Conservation (phyloP, 2,113 vertebrate species). For the Cyprinus carpio region DNA sequence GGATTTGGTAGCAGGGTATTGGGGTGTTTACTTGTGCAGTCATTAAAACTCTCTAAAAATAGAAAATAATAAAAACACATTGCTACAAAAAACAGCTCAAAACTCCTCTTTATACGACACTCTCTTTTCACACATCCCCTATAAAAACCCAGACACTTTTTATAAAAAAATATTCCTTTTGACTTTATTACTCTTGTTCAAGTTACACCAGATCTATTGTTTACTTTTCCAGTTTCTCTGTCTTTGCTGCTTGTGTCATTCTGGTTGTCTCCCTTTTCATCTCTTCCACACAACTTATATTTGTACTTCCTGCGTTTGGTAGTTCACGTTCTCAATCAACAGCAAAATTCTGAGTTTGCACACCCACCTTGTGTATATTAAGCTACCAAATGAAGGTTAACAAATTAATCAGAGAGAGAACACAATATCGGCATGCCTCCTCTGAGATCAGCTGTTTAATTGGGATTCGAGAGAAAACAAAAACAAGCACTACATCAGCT, state of each 20-base stretch:
- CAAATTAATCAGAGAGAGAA: slow-evolving; percentile 73
- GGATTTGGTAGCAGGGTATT: slow-evolving; percentile 65
- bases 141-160: slow-evolving; percentile 61
- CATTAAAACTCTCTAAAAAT: slow-evolving; percentile 81
- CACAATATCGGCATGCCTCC: slow-evolving; percentile 69
- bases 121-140: slow-evolving; percentile 41
- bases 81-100: slow-evolving; percentile 69
- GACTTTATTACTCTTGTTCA: slow-evolving; percentile 71
- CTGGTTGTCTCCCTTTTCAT: slow-evolving; percentile 55
- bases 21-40: slow-evolving; percentile 71
- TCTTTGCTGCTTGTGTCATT: slow-evolving; percentile 54
- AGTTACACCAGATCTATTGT: slow-evolving; percentile 67
- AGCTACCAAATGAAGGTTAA: slow-evolving; percentile 70
- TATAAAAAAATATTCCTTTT: slow-evolving; percentile 73
- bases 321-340: slow-evolving; percentile 61
- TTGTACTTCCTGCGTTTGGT: slow-evolving; percentile 71
- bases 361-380: slow-evolving; percentile 73
- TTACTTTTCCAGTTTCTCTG: slow-evolving; percentile 62
- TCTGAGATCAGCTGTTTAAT: slow-evolving; percentile 78
- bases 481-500: slow-evolving; percentile 28
- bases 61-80: slow-evolving; percentile 77
- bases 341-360: slow-evolving; percentile 64
- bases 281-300: slow-evolving; percentile 70
- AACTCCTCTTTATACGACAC: slow-evolving; percentile 56
- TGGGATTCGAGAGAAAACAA: slow-evolving; percentile 61